These are phyloP conservation scores for Sebastes nivosus DNA, from an alignment of 2,797 vertebrate genomes.

Conservation along the genomic window DNA sequence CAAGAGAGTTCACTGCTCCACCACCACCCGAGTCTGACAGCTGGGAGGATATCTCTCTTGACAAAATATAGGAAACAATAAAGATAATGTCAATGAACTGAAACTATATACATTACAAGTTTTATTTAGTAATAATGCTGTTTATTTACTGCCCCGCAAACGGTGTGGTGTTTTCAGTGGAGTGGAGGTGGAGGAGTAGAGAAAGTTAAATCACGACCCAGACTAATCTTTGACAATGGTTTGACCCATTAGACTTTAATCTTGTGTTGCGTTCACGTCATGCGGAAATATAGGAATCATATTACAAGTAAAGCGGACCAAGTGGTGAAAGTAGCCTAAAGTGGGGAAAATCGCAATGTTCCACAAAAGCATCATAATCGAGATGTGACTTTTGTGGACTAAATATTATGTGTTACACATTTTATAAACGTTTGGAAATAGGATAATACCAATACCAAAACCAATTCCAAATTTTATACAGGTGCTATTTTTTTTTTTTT, in stretches of 20 bases:
- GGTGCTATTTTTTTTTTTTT: too few relatives aligned
- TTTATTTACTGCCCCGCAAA: neutral
- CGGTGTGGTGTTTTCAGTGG: too few relatives aligned
- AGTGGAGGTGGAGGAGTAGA: too few relatives aligned
- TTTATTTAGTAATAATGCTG: neutral
- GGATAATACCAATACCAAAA: too few relatives aligned
- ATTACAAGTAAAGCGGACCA: neutral
- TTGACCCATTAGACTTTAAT: neutral
- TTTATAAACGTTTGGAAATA: neutral
- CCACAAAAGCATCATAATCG: neutral
- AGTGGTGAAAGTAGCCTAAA: neutral
- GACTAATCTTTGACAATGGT: neutral
- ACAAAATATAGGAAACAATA: neutral
- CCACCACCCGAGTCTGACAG: neutral
- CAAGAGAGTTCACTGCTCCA: constrained; percentile 29
- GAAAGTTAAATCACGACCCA: too few relatives aligned
- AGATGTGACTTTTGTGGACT: neutral
- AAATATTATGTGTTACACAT: neutral
- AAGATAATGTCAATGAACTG: neutral
- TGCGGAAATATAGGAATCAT: constrained; percentile 3
- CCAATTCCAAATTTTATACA: neutral
- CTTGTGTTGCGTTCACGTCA: constrained; percentile 6
- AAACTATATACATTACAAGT: neutral
- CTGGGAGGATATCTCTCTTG: neutral
- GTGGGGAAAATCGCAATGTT: neutral